These are phyloP conservation scores for Bradypodion pumilum DNA, from an alignment of 2,797 vertebrate genomes.

Conservation along the genomic window DNA sequence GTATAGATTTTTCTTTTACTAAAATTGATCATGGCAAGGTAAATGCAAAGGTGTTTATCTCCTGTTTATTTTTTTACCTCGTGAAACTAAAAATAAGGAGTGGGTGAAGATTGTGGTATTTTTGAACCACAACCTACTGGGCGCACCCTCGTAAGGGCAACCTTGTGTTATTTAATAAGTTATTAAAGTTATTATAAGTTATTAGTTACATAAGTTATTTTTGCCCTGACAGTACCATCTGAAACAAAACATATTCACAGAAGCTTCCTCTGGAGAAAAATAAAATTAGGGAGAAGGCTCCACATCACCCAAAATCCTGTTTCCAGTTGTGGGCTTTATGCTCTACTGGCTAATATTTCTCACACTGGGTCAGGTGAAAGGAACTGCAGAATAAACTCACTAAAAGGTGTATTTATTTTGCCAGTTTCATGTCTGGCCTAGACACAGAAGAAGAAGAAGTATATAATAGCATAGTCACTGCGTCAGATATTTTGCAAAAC, in stretches of 20 bases:
- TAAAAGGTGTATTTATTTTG: too few relatives aligned
- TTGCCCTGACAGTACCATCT: too few relatives aligned
- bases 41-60: conserved; percentile 23
- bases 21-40: neutral
- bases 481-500: neutral
- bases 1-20: conserved; percentile 15
- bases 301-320: neutral
- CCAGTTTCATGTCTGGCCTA: too few relatives aligned
- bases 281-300: neutral
- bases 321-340: neutral
- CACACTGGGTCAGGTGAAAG: too few relatives aligned
- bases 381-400: too few relatives aligned
- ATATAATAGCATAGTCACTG: neutral
- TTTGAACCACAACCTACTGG: too few relatives aligned
- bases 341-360: too few relatives aligned
- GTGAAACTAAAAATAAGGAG: conserved; percentile 27
- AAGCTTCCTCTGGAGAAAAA: neutral
- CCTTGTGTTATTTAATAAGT: too few relatives aligned
- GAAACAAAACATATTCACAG: neutral
- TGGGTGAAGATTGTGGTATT: too few relatives aligned
- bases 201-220: neutral
- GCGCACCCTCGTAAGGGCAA: too few relatives aligned
- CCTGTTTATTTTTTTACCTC: conserved; percentile 21
- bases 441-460: too few relatives aligned
- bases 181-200: too few relatives aligned